Base-by-base conservation (phyloP, 2,888 invertebrate genomes). In the Steinernema scapterisci region DNA sequence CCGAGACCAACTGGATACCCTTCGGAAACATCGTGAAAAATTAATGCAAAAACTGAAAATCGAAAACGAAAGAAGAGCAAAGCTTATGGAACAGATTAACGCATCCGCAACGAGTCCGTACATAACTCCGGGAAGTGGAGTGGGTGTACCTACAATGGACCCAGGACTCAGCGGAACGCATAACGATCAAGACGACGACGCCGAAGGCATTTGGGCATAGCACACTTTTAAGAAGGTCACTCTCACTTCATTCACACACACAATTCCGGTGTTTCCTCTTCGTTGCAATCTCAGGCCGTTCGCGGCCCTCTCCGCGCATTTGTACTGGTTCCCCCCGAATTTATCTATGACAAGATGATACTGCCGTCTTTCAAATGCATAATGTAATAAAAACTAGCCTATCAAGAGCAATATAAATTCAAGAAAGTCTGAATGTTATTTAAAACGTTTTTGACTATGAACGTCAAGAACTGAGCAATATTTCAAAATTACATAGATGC, bases 1-100 rank as follows among this genome's bases (percentile, higher is more conserved):
- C 91, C 71, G 72, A 21, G 84, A 85, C 16, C 82, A 92, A 88
- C 92, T 91, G 76, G 92, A 92, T 72, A 90, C 90, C 82, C 90
- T 94, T 73, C 92, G 90, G 85, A 89, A 89, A 74, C 93, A 94
- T 84, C 92, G 92, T 86, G 91, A 91, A 78, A 91, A 91, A 88
- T 90, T 94, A 83, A 91, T 93, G 81, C 92, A 92, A 86, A 91
- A 91, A 88, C 91, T 93, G 48, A 70, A 83, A 43, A 73, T 78
- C 11, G 75, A 25, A 48, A 83, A 74, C 73, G 54, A 74, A 76
- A 23, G 52, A 27, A 25, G 48, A 71, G 56, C 56, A 25, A 43
- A 44, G 11, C 52, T 44, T 23, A 54, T 23, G 51, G 54, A 51
- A 25, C 56, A 74, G 21, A 70, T 44, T 70, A 74, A 74, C 74